Percentiles rank a stretch among this genome's conserved stretches.
Conservation (phyloP, 2,888 invertebrate species). For the Theretra japonica region DNA sequence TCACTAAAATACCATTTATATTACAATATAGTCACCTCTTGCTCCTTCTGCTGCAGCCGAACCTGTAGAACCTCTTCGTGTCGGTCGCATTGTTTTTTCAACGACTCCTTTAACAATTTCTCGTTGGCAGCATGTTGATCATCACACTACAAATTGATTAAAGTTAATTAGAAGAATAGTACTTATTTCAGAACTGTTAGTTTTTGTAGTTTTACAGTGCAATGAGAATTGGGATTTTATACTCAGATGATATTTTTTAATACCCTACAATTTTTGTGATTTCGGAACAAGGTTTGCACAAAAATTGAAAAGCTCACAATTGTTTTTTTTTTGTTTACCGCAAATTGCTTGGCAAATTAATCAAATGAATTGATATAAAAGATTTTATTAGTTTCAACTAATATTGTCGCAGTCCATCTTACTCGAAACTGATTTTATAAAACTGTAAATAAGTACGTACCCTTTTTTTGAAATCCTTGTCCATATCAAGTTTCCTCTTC, state of each 20-base stretch:
- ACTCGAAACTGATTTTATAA: background rate
- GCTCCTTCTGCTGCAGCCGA: slow-evolving; percentile 52
- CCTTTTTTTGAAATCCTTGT: slow-evolving; percentile 53
- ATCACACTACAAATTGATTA: slow-evolving; percentile 47
- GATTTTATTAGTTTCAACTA: too few species aligned
- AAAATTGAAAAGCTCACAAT: too few species aligned
- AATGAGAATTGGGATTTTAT: too few species aligned
- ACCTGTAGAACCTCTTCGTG: slow-evolving; percentile 50
- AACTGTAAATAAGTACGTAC: slow-evolving; percentile 42
- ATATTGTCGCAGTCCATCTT: too few species aligned
- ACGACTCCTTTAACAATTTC: slow-evolving; percentile 45
- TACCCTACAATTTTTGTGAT: too few species aligned
- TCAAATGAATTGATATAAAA: too few species aligned
- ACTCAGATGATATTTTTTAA: too few species aligned
- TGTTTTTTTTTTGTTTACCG: too few species aligned
- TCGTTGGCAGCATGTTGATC: slow-evolving; percentile 53
- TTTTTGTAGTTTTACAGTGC: too few species aligned
- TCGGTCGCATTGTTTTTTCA: slow-evolving; percentile 49
- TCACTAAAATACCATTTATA: background rate
- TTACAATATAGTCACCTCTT: slow-evolving; percentile 52
- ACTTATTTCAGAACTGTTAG: background rate
- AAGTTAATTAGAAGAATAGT: background rate
- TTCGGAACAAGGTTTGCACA: too few species aligned
- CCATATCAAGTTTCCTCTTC: slow-evolving; percentile 48
- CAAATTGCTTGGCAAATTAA: too few species aligned